Evolutionary conservation across 2,113 vertebrate species (phyloP).

Genomic region (Potamarius usumacintae): DNA sequence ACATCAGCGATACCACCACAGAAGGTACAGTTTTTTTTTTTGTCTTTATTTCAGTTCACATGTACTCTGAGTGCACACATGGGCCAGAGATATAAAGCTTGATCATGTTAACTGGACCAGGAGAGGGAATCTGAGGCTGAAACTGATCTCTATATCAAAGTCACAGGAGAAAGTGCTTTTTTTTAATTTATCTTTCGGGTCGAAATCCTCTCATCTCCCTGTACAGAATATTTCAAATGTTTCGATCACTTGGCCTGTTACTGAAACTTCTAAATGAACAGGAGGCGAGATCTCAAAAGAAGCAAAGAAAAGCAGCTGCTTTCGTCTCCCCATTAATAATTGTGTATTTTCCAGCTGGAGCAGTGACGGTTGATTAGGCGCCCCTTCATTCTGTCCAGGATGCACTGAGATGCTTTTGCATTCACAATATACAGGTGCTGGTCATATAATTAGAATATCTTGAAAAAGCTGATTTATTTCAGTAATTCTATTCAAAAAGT

Average conservation of each 20-base stretch:
- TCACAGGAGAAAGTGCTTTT: background rate
- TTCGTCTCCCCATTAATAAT: background rate
- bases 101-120: background rate
- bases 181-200: background rate
- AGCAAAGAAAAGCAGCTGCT: background rate
- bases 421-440: background rate
- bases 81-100: background rate
- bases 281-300: background rate
- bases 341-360: background rate
- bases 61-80: too few relatives aligned
- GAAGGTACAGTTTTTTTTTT: slow-evolving; percentile 21
- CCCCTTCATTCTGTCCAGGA: background rate
- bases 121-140: background rate
- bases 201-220: background rate
- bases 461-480: too few relatives aligned
- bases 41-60: background rate
- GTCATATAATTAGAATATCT: too few relatives aligned
- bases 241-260: background rate
- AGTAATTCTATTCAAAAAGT: too few relatives aligned
- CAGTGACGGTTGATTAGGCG: background rate
- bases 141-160: background rate
- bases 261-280: background rate
- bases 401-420: background rate
- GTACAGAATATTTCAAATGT: background rate
- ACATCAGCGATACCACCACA: background rate